Evolutionary conservation across 2,888 invertebrate genomes (phyloP), one percentile per base, ranked within the genome.

Genomic region (Vesta saturnalis): DNA sequence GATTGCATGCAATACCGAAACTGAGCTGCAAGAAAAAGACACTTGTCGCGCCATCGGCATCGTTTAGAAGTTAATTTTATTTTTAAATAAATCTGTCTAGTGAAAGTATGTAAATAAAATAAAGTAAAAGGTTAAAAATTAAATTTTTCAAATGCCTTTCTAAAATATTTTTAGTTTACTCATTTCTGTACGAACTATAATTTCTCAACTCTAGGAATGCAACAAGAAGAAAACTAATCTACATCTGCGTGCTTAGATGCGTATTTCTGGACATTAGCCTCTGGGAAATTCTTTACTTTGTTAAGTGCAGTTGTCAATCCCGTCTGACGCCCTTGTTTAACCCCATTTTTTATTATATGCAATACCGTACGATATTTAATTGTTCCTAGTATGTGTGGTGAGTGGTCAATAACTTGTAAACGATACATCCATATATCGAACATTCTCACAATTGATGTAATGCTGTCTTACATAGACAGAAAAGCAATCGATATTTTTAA

Each of bases 211-310:
- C 56, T 52, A 62, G 67, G 63, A 67, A 67, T 67, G 69, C 61
- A 69, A 69, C 19, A 64, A 60, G 58, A 69, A 39, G 57, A 69
- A 64, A 64, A 69, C 60, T 18, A 22, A 60, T 59, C 49, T 58
- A 60, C 68, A 64, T 68, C 64, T 64, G 69, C 69, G 64, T 63
- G 49, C 16, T 46, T 60, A 46, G 39, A 56, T 56, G 69, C 58
- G 64, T 69, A 69, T 69, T 69, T 69, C 64, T 69, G 69, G 69
- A 64, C 69, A 56, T 58, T 58, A 57, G 57, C 69, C 64, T 60
- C 57, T 58, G 57, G 55, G 63, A 61, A 61, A 65, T 65, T 64
- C 69, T 63, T 65, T 60, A 18, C 56, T 49, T 59, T 39, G 56
- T 60, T 69, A 47, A 60, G 61, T 46, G 46, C 57, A 57, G 61